Evolutionary conservation across 2,888 invertebrate species (phyloP).

Genomic region (Eupithecia tripunctaria): DNA sequence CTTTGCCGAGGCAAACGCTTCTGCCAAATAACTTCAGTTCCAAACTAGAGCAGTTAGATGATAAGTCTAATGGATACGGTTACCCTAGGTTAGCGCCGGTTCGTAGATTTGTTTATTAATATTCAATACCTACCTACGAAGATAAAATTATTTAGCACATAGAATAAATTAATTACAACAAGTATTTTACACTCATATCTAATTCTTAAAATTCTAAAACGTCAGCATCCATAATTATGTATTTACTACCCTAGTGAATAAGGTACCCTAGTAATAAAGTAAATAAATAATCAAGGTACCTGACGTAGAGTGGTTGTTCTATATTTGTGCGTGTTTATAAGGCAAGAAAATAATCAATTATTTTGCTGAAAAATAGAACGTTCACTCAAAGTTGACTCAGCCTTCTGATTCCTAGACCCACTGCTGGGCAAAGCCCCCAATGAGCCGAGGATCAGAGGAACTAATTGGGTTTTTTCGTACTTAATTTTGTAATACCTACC

Average conservation of each 20-base stretch:
- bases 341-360: background rate
- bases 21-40: conserved; percentile 57
- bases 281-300: background rate
- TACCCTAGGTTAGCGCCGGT: conserved; percentile 64
- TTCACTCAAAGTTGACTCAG: background rate
- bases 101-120: conserved; percentile 60
- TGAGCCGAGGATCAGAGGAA: background rate
- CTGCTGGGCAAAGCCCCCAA: background rate
- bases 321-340: background rate
- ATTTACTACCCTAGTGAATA: no score
- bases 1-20: conserved; percentile 54
- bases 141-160: no score
- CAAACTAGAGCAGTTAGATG: conserved; percentile 70
- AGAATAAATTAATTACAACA: no score
- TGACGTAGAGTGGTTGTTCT: background rate
- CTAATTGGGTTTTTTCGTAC: background rate
- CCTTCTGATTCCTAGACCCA: background rate
- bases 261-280: background rate
- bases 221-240: no score
- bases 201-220: no score
- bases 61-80: conserved; percentile 55
- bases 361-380: background rate
- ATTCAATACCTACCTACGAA: background rate
- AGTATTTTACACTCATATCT: no score
- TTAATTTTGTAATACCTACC: background rate